Evolutionary conservation across 2,113 vertebrate species (phyloP).

Genomic region (Urocynchramus pylzowi): DNA sequence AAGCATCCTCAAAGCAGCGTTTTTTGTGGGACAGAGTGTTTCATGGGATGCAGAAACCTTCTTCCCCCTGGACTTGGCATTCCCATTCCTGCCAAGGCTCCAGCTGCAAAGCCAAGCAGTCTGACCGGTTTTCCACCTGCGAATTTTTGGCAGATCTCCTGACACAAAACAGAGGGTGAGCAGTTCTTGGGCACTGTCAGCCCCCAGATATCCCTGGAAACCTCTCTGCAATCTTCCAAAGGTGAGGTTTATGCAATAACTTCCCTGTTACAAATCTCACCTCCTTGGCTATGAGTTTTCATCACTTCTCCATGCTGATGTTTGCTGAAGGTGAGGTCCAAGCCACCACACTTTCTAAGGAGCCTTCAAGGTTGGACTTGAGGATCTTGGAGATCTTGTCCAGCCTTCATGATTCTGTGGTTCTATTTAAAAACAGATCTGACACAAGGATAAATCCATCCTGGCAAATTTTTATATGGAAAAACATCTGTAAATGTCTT

Average conservation of each 20-base stretch:
- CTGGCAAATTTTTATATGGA: neutral
- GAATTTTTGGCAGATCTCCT: neutral
- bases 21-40: neutral
- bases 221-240: neutral
- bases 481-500: neutral
- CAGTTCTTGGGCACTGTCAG: neutral
- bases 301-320: neutral
- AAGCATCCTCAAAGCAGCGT: neutral
- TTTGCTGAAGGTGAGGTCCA: neutral
- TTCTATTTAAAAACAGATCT: neutral
- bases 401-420: neutral
- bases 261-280: neutral
- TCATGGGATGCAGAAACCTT: neutral
- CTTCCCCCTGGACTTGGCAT: neutral
- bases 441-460: neutral
- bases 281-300: neutral
- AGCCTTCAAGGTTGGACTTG: neutral
- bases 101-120: neutral
- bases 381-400: neutral
- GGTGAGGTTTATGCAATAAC: neutral
- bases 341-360: neutral
- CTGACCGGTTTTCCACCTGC: neutral
- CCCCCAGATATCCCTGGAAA: neutral
- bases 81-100: neutral
- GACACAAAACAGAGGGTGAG: accelerated